phyloP scores from a whole-genome alignment of 2,113 vertebrate species.

The Struthio camelus region DNA sequence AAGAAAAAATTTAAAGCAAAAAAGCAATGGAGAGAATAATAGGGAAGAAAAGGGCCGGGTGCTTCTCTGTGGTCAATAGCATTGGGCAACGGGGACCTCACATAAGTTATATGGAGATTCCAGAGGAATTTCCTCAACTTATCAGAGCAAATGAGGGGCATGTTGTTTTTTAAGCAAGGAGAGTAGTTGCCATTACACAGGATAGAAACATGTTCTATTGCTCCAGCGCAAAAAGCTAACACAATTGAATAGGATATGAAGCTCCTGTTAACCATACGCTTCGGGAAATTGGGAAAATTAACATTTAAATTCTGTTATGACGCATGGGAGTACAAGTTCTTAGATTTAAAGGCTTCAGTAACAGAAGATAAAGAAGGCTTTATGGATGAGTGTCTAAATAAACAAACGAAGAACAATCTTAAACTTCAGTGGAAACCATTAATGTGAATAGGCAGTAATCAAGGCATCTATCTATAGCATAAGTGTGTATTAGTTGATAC shows the following conservation, averaged over 20 bases:
- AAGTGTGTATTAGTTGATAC: neutral
- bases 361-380: neutral
- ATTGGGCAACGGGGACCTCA: neutral
- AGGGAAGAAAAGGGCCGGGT: neutral
- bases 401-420: neutral
- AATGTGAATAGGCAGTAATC: neutral
- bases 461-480: neutral
- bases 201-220: neutral
- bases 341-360: constrained; percentile 10
- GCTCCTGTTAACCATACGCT: neutral
- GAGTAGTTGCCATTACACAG: neutral
- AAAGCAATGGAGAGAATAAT: neutral
- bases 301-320: constrained; percentile 45
- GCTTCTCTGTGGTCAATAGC: neutral
- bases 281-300: constrained; percentile 37
- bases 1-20: neutral
- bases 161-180: neutral
- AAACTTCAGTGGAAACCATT: neutral
- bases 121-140: neutral
- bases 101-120: neutral
- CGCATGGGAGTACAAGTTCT: neutral
- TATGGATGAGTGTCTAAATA: neutral
- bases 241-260: neutral
- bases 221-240: neutral
- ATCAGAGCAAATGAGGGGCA: neutral